Conservation (phyloP, 2,888 invertebrate species). For the Xestia xanthographa region DNA sequence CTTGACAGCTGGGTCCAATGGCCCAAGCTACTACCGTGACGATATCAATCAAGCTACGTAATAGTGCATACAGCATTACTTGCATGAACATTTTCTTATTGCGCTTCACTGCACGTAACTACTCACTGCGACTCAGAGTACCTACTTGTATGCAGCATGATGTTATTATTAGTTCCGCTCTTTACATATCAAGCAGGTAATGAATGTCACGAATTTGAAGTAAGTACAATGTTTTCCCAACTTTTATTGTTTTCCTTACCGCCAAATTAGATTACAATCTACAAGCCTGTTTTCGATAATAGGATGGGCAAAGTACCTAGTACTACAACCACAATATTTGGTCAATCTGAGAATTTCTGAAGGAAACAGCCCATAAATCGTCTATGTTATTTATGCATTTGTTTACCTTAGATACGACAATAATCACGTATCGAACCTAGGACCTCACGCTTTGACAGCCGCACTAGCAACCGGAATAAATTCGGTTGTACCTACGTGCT, state of each 20-base stretch:
- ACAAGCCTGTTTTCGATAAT: neutral
- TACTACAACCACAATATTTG: neutral
- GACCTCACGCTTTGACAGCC: neutral
- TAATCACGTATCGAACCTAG: neutral
- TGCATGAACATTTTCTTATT: constrained; percentile 6
- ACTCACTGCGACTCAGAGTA: constrained; percentile 17
- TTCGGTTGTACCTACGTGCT: no score
- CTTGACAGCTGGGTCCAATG: constrained; percentile 13
- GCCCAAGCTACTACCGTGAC: constrained; percentile 7
- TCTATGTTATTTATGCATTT: neutral
- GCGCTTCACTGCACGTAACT: constrained; percentile 32
- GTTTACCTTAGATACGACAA: neutral
- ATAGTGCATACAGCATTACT: constrained; percentile 18
- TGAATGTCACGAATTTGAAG: no score
- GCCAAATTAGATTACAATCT: neutral
- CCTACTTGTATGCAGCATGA: neutral
- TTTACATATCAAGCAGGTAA: constrained; percentile 15
- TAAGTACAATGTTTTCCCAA: no score
- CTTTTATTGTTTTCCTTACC: neutral
- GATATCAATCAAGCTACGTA: constrained; percentile 8
- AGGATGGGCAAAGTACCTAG: neutral
- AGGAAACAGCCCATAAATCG: neutral
- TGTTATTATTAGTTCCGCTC: constrained; percentile 38
- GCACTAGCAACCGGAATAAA: neutral
- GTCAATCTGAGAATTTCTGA: neutral